Evolutionary conservation across 1,140 invertebrate genomes (phyloP), one percentile per base, ranked within the genome.

Genomic region (Vanessa tameamea): DNA sequence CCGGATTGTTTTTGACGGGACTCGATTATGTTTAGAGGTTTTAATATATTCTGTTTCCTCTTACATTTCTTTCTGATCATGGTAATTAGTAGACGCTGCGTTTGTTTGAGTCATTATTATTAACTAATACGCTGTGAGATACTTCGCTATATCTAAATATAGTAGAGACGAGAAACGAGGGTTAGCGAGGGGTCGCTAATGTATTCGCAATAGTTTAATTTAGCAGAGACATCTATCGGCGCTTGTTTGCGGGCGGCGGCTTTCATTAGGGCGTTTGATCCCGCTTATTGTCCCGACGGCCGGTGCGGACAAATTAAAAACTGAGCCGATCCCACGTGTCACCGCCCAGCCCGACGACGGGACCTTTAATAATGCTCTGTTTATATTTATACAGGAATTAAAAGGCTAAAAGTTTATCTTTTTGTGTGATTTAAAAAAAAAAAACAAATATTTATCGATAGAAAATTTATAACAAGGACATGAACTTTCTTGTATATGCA

Each of bases 161-260:
- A 47, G 37, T 63, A 63, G 9, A 55, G 7, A 43, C 12, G 37
- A 2, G 8, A 47, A 64, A 4, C 15, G 55, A 47, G 51, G 57
- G 20, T 31, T 20, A 23, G 47, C 11, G 23, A 47, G 68, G 66
- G 69, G 23, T 63, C 50, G 59, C 69, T 69, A 71, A 71, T 71
- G 26, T 71, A 64, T 64, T 71, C 59, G 47, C 69, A 71, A 71
- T 71, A 71, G 69, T 71, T 71, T 71, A 71, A 71, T 71, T 71
- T 71, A 71, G 61, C 48, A 47, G 68, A 71, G 68, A 71, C 69
- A 71, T 64, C 53, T 59, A 69, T 69, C 66, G 37, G 37, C 37
- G 66, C 20, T 47, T 69, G 66, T 59, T 69, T 50, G 69, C 57
- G 69, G 65, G 65, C 51, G 57, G 11, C 61, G 37, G 69, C 61